Percentiles rank a stretch among this genome's conserved stretches.
Evolutionary conservation across 2,113 vertebrate species (phyloP).

Genomic region (Choloepus hoffmanni): DNA sequence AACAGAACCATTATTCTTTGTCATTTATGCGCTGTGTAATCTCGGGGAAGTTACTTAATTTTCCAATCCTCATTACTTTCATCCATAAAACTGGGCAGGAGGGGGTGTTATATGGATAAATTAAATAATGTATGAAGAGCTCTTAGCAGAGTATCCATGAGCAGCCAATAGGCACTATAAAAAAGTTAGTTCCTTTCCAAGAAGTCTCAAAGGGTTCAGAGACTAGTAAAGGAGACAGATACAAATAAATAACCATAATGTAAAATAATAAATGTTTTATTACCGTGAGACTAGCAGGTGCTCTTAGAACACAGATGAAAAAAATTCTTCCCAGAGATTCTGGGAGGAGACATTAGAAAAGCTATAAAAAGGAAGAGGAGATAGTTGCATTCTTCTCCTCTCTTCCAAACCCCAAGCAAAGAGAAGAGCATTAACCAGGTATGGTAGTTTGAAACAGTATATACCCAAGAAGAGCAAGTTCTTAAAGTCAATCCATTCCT

Average conservation of each 20-base stretch:
- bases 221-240: background rate
- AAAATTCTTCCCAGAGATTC: background rate
- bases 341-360: background rate
- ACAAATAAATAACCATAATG: background rate
- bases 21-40: conserved; percentile 48
- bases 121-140: background rate
- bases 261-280: background rate
- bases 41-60: conserved; percentile 8
- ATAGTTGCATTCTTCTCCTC: background rate
- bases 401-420: conserved; percentile 31
- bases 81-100: conserved; percentile 15
- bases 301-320: background rate
- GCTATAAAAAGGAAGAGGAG: background rate
- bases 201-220: conserved; percentile 11
- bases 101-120: background rate
- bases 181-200: conserved; percentile 1
- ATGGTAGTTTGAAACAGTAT: too few relatives aligned
- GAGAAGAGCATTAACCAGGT: background rate
- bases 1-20: conserved; percentile 8
- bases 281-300: background rate
- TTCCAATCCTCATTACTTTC: conserved; percentile 53
- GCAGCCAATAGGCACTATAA: conserved; percentile 1
- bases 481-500: too few relatives aligned
- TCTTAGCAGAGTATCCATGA: background rate
- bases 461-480: too few relatives aligned